Conservation (phyloP, 2,797 vertebrate species). For the Propithecus perrieri region DNA sequence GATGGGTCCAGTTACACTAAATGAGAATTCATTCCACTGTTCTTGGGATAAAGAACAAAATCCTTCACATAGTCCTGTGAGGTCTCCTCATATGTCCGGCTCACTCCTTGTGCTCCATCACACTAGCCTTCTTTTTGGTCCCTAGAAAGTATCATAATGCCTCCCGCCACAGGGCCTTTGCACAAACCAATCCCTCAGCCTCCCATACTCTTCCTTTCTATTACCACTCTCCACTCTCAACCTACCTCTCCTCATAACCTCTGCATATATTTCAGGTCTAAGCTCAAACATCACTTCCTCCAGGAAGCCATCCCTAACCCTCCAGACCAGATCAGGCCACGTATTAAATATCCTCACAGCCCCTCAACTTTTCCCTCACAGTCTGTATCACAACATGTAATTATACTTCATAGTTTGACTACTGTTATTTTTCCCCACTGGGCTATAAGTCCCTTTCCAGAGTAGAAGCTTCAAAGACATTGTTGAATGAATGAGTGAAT, state of each 20-base stretch:
- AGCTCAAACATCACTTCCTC: neutral
- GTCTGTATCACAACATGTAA: conserved; percentile 1
- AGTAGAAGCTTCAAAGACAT: conserved; percentile 6
- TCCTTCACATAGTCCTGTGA: neutral
- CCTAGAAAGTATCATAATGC: neutral
- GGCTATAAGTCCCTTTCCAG: neutral
- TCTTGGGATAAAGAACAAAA: neutral
- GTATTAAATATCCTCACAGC: neutral
- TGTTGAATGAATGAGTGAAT: neutral
- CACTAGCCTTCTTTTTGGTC: neutral
- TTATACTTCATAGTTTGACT: conserved; percentile 13
- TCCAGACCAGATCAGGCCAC: neutral
- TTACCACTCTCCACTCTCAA: neutral
- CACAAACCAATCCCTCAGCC: neutral
- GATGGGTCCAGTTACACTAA: neutral
- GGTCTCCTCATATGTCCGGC: neutral
- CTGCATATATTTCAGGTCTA: neutral
- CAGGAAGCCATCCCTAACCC: neutral
- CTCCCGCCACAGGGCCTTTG: neutral
- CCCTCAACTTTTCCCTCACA: neutral
- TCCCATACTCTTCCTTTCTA: neutral
- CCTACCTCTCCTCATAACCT: neutral
- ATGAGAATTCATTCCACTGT: neutral
- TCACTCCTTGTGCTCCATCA: neutral
- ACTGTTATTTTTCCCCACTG: neutral